These are phyloP conservation scores for Micromys minutus DNA, from an alignment of 2,113 vertebrate species.

Conservation along the genomic window DNA sequence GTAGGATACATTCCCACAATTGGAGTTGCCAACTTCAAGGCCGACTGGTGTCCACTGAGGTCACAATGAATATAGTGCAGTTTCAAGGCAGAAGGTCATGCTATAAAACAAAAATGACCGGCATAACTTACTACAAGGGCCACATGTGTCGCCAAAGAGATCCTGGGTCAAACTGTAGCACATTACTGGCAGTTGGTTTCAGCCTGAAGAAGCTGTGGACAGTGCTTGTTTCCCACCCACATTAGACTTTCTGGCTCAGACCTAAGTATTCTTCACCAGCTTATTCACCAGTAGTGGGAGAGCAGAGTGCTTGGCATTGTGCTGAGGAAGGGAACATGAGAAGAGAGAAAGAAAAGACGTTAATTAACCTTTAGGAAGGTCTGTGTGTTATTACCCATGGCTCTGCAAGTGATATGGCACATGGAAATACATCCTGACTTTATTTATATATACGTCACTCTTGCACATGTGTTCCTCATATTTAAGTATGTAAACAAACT, in stretches of 20 bases:
- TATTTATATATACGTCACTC: neutral
- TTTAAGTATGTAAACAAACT: neutral
- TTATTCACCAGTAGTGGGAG: neutral
- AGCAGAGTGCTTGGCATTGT: neutral
- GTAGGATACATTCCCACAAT: neutral
- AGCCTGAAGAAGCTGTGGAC: neutral
- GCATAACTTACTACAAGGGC: neutral
- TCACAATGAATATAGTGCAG: neutral
- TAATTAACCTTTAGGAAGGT: neutral
- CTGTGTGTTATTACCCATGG: neutral
- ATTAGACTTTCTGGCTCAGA: neutral
- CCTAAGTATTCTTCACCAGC: neutral
- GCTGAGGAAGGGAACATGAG: neutral
- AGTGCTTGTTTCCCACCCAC: neutral
- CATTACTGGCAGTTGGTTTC: too few relatives aligned
- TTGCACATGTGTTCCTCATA: neutral
- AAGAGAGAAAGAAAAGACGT: neutral
- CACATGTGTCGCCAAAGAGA: neutral
- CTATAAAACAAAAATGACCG: neutral
- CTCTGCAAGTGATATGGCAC: neutral
- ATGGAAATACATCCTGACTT: slow-evolving; percentile 18
- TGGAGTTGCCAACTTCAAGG: neutral
- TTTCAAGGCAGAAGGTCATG: neutral
- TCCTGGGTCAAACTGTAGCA: neutral
- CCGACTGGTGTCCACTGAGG: neutral